Evolutionary conservation across 2,888 invertebrate genomes (phyloP), one percentile per base, ranked within the genome.

Genomic region (Hydriomena furcata): DNA sequence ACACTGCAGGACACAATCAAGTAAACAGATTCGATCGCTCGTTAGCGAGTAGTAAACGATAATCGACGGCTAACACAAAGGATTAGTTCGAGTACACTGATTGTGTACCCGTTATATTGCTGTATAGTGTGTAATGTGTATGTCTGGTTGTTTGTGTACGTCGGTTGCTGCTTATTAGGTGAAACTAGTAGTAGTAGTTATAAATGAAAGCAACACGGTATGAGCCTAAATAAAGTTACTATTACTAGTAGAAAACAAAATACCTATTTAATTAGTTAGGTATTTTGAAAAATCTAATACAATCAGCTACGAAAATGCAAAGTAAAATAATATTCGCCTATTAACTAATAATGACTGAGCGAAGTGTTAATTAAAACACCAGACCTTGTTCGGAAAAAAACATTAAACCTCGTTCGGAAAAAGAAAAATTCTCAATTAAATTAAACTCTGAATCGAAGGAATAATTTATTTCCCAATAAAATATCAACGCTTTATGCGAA

Each of bases 391-490:
- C 42, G 31, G 36, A 63, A 69, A 68, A 66, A 64, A 60, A 58
- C 40, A 43, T 25, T 52, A 53, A 50, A 46, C 36, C 43, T 42
- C 54, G 46, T 40, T 35, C 42, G 31, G 36, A 63, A 69, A 68
- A 66, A 64, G 61, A 50, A 66, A 61, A 48, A 55, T 52, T 57
- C 55, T 49, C 65, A 66, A 75, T 68, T 62, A 68, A 75, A 76
- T 74, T 73, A 71, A 73, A 70, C 60, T 59, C 57, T 58, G 51
- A 55, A 62, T 66, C 58, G 56, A 66, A 66, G 56, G 52, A 65
- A 66, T 66, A 65, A 68, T 72, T 71, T 61, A 65, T 61, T 66
- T 61, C 54, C 61, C 69, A 61, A 72, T 75, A 71, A 70, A 74
- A 69, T 61, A 64, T 60, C 56, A 40, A 50, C 50, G 41, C 55